phyloP scores from a whole-genome alignment of 2,888 invertebrate genomes.

The Netelia inedita region DNA sequence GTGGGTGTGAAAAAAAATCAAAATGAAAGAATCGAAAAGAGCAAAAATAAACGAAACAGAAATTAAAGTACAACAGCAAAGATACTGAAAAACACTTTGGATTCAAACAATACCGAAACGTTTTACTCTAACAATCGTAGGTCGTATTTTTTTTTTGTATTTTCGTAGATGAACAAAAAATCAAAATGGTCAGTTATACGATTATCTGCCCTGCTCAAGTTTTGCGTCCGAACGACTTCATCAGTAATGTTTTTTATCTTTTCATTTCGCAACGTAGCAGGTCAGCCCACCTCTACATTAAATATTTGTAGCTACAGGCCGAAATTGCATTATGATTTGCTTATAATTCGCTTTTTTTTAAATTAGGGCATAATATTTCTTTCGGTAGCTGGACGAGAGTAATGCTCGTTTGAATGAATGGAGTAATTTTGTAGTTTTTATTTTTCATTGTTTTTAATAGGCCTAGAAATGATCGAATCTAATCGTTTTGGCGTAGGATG shows the following conservation, averaged over 20 bases:
- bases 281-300: not conserved
- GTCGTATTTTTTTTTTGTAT: not conserved
- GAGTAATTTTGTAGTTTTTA: not conserved
- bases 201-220: slow-evolving; percentile 35
- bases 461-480: not conserved
- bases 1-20: slow-evolving; percentile 88
- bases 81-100: slow-evolving; percentile 36
- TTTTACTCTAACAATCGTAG: slow-evolving; percentile 7
- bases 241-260: not conserved
- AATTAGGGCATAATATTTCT: not conserved
- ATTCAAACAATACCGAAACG: slow-evolving; percentile 33
- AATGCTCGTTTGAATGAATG: slow-evolving; percentile 1
- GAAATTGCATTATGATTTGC: not conserved
- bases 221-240: slow-evolving; percentile 41
- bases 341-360: not conserved
- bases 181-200: not conserved
- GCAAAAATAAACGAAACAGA: not conserved
- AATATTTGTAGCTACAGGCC: not conserved
- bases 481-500: slow-evolving; percentile 50
- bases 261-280: not conserved
- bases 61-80: not conserved
- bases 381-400: not conserved
- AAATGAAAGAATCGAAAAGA: slow-evolving; percentile 11
- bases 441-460: not conserved
- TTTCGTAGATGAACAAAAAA: slow-evolving; percentile 16